Percentiles rank a stretch among this genome's conserved stretches.
These are phyloP conservation scores for Cotesia typhae DNA, from an alignment of 1,140 invertebrate genomes.

Conservation along the genomic window DNA sequence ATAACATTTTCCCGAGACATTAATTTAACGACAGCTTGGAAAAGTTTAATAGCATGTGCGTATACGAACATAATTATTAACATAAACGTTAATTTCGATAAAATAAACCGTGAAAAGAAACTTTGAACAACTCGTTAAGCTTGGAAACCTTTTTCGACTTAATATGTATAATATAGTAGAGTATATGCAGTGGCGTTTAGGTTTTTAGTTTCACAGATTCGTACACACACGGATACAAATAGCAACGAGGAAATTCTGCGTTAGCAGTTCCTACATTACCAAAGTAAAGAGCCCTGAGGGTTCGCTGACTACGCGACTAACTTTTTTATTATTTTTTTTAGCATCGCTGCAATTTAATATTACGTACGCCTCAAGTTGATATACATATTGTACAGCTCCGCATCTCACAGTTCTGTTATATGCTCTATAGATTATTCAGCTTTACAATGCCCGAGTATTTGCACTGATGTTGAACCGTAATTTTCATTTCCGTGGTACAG, in stretches of 20 bases:
- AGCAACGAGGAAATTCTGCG: constrained; percentile 9
- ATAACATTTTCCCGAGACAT: too few relatives aligned
- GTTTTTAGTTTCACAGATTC: not conserved
- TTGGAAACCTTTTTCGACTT: not conserved
- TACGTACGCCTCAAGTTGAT: constrained; percentile 21
- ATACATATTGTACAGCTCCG: constrained; percentile 1
- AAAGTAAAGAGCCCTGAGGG: constrained; percentile 1
- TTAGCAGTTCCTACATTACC: constrained; percentile 1
- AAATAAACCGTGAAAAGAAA: constrained; percentile 4
- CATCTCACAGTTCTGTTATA: not conserved
- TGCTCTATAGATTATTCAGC: constrained; percentile 7
- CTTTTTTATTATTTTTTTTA: constrained; percentile 26
- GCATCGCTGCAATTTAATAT: constrained; percentile 47
- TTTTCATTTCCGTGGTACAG: constrained; percentile 44
- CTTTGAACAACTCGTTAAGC: constrained; percentile 14
- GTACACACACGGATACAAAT: constrained; percentile 11
- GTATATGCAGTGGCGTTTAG: not conserved
- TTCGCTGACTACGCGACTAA: constrained; percentile 8
- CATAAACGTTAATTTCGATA: constrained; percentile 3
- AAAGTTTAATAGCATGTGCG: too few relatives aligned
- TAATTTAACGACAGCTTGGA: too few relatives aligned
- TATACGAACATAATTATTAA: not conserved
- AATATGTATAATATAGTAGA: not conserved
- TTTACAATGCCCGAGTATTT: constrained; percentile 49
- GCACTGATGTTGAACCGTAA: constrained; percentile 51